Evolutionary conservation across 2,113 vertebrate genomes (phyloP).

Genomic region (Equus przewalskii): DNA sequence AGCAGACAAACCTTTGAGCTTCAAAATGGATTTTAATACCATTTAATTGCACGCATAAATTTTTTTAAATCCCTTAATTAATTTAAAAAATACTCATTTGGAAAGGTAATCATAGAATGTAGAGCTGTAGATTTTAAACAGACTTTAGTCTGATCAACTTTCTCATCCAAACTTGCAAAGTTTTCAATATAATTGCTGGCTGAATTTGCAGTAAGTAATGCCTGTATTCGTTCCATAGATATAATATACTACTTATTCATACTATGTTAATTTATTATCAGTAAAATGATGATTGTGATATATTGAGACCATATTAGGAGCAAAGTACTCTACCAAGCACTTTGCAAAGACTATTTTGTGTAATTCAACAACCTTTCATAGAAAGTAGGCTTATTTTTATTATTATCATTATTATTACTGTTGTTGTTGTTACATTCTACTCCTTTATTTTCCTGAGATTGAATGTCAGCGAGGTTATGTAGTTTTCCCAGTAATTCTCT

Average conservation of each 20-base stretch:
- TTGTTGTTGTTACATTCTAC: neutral
- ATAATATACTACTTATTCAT: neutral
- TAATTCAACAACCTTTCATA: neutral
- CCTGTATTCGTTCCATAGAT: neutral
- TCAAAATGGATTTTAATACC: neutral
- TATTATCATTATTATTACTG: neutral
- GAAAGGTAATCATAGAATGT: neutral
- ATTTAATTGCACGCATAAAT: constrained; percentile 28
- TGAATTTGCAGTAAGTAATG: neutral
- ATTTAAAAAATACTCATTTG: constrained; percentile 50
- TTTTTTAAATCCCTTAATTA: neutral
- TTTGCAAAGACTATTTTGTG: neutral
- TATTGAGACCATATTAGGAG: neutral
- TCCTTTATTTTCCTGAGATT: neutral
- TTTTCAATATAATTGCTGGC: neutral
- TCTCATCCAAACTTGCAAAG: neutral
- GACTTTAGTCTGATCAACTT: neutral
- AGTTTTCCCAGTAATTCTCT: neutral
- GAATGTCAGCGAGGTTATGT: neutral
- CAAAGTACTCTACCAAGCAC: neutral
- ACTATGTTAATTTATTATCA: neutral
- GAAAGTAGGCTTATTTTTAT: neutral
- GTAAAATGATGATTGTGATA: neutral
- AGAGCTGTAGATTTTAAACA: constrained; percentile 32
- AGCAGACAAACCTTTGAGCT: constrained; percentile 35